Evolutionary conservation across 2,797 vertebrate genomes (phyloP), one percentile per base, ranked within the genome.

Genomic region (Sebastes dallii): DNA sequence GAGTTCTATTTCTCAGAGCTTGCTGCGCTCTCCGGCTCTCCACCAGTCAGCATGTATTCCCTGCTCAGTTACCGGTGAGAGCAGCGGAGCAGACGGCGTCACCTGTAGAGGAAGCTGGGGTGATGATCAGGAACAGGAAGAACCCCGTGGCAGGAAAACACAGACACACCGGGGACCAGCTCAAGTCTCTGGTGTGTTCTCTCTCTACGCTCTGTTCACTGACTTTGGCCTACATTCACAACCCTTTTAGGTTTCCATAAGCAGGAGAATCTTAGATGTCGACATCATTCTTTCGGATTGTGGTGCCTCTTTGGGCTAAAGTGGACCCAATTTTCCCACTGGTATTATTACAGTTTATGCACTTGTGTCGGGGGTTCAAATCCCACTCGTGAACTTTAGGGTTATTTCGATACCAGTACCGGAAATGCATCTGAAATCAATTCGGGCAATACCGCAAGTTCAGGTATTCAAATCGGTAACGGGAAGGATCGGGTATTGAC

Each of bases 151-250:
- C 4, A 14, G 42, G 42, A 79, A 85, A 77, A 85, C 73, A 58
- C 66, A 77, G 68, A 77, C 68, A 68, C 86, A 56, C 79, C 7
- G 16, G 84, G 79, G 88, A 89, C 24, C 67, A 25, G 55, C 59
- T 81, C 54, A 24, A 24, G 72, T 62, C 52, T 81, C 74, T 62
- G 16, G 16, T 29, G 36, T 75, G 29, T 72, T 83, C 72, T 80
- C 58, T 58, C 61, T 58, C 61, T 59, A 5, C 1, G 6, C 29
- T 54, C 42, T 46, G 42, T 81, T 87, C 52, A 36, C 67, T 86
- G 86, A 89, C 87, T 84, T 85, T 86, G 89, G 66, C 89, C 91
- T 72, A 89, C 66, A 91, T 91, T 88, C 56, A 36, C 42, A 46
- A 67, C 71, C 60, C 30, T 25, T 81, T 81, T 77, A 61, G 60